Conservation (phyloP, 2,797 vertebrate species). For the Bufotes viridis region DNA sequence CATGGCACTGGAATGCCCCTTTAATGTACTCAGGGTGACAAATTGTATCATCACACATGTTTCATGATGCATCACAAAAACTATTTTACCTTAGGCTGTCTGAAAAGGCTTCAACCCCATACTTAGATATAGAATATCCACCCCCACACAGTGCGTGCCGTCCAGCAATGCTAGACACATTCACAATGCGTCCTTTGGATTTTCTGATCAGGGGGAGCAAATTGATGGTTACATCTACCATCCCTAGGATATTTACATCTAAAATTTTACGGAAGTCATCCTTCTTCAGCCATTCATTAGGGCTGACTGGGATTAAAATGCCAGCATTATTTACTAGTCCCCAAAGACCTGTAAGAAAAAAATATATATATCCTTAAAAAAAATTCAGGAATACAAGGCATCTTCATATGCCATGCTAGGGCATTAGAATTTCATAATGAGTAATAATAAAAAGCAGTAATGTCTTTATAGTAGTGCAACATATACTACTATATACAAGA, state of each 20-base stretch:
- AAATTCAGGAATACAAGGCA: neutral
- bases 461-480: no score
- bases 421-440: neutral
- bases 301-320: slow-evolving; percentile 74
- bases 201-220: slow-evolving; percentile 83
- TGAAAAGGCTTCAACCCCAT: slow-evolving; percentile 84
- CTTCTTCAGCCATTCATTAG: slow-evolving; percentile 84
- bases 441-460: no score
- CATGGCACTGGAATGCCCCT: neutral
- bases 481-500: no score
- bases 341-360: slow-evolving; percentile 78
- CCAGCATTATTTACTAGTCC: slow-evolving; percentile 87
- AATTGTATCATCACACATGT: neutral
- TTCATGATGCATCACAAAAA: neutral
- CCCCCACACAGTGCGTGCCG: slow-evolving; percentile 78
- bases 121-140: slow-evolving; percentile 86
- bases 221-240: slow-evolving; percentile 80
- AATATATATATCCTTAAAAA: neutral
- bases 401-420: neutral
- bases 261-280: slow-evolving; percentile 79
- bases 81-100: slow-evolving; percentile 81
- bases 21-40: neutral
- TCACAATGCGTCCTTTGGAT: slow-evolving; percentile 81
- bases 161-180: slow-evolving; percentile 82
- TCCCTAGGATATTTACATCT: slow-evolving; percentile 80